Percentiles rank a stretch among this genome's conserved stretches.
Evolutionary conservation across 2,888 invertebrate species (phyloP).

Genomic region (Epinotia nisella): DNA sequence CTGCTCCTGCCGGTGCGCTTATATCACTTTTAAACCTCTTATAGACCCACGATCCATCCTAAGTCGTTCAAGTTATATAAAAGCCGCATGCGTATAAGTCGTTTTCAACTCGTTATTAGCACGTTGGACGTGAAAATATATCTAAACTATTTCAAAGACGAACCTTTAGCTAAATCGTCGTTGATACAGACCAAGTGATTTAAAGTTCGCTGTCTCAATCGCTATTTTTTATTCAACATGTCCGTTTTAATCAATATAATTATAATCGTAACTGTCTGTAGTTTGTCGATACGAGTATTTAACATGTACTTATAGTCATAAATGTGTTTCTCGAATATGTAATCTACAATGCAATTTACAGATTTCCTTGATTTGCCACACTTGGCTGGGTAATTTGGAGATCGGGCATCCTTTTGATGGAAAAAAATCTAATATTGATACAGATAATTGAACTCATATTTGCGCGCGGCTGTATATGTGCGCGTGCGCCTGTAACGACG

Average conservation of each 20-base stretch:
- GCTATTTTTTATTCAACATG: slow-evolving; percentile 10
- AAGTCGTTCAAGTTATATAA: too few relatives aligned
- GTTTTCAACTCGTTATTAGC: not conserved
- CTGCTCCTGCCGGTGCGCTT: too few relatives aligned
- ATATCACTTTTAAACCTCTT: too few relatives aligned
- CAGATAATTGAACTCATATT: too few relatives aligned
- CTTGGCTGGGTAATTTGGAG: not conserved
- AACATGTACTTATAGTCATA: slow-evolving; percentile 26
- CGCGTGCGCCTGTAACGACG: too few relatives aligned
- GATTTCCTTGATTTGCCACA: not conserved
- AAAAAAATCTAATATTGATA: too few relatives aligned
- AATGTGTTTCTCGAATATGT: slow-evolving; percentile 39
- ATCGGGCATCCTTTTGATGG: too few relatives aligned
- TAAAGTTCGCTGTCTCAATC: slow-evolving; percentile 2
- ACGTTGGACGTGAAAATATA: slow-evolving; percentile 14
- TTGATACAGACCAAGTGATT: slow-evolving; percentile 1
- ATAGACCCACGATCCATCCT: too few relatives aligned
- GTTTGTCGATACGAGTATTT: slow-evolving; percentile 30
- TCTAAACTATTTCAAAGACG: not conserved
- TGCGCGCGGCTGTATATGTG: too few relatives aligned
- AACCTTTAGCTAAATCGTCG: not conserved
- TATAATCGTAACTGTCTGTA: slow-evolving; percentile 32
- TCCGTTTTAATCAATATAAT: slow-evolving; percentile 25
- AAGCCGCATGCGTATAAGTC: not conserved
- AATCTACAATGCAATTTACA: slow-evolving; percentile 5